phyloP scores from a whole-genome alignment of 2,888 invertebrate species.

The Zygogramma bicolorata region DNA sequence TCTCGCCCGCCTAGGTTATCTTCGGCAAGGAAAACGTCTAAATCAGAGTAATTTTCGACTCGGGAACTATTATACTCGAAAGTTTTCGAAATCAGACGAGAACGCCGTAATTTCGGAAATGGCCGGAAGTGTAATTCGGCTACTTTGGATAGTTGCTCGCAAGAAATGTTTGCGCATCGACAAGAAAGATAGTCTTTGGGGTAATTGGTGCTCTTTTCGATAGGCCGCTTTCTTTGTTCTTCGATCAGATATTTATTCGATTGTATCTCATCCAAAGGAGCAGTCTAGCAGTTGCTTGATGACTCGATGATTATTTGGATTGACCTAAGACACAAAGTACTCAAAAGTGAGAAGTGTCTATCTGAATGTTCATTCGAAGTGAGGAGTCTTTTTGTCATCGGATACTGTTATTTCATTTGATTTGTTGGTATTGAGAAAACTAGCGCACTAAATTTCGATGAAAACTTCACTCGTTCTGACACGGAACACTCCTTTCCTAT shows the following conservation, averaged over 20 bases:
- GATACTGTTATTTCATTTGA: no score
- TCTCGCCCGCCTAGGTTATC: conserved; percentile 22
- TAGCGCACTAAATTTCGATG: no score
- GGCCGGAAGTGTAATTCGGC: conserved; percentile 17
- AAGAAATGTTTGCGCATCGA: conserved; percentile 5
- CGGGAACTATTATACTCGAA: conserved; percentile 43
- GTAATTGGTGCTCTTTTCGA: conserved; percentile 3
- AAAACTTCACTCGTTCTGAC: no score
- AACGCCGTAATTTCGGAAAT: conserved; percentile 5
- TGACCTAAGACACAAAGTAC: no score
- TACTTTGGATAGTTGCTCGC: conserved; percentile 13
- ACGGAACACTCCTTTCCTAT: no score
- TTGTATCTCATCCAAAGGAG: no score
- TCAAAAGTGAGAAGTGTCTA: no score
- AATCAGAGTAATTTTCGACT: conserved; percentile 50
- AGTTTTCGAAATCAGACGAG: conserved; percentile 29
- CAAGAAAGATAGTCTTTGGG: not conserved
- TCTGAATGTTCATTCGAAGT: no score
- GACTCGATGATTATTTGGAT: no score
- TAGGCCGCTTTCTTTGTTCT: not conserved
- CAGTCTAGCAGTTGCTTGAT: no score
- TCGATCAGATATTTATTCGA: not conserved
- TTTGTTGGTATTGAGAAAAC: no score
- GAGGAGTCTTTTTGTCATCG: no score
- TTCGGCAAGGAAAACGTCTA: conserved; percentile 39